Conservation (phyloP, 2,888 invertebrate genomes). For the Stenichneumon culpator region DNA sequence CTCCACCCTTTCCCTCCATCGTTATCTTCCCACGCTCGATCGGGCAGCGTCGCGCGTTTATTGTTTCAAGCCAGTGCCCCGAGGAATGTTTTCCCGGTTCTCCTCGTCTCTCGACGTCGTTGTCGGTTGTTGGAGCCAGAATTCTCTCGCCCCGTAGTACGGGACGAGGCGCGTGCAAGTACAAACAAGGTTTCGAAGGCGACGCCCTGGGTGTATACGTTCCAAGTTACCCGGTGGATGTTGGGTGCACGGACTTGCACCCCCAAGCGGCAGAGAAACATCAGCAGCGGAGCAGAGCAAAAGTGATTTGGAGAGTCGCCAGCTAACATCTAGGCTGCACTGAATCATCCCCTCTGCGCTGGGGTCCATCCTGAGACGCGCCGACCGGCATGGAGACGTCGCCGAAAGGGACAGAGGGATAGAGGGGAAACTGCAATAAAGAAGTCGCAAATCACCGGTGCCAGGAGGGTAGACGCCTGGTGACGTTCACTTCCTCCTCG, state of each 20-base stretch:
- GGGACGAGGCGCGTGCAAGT: conserved; percentile 65
- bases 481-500: conserved; percentile 47
- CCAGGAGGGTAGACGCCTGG: conserved; percentile 52
- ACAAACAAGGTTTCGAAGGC: conserved; percentile 73
- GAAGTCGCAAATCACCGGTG: conserved; percentile 78
- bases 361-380: conserved; percentile 52
- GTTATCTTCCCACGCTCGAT: conserved; percentile 79
- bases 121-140: conserved; percentile 6
- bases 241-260: conserved; percentile 40
- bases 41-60: conserved; percentile 76
- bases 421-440: conserved; percentile 76
- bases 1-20: conserved; percentile 67
- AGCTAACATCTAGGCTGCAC: conserved; percentile 78
- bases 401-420: conserved; percentile 20
- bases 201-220: conserved; percentile 24
- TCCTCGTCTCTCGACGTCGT: conserved; percentile 59
- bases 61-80: conserved; percentile 78
- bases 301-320: conserved; percentile 83
- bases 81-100: conserved; percentile 76
- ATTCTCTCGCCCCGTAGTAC: background rate
- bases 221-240: conserved; percentile 41
- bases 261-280: conserved; percentile 52
- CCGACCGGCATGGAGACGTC: conserved; percentile 32
- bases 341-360: conserved; percentile 76
- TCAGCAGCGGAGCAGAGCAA: conserved; percentile 59